These are phyloP conservation scores for Henricia sp. DNA, from an alignment of 53 echinoderm and acorn worm species.

Conservation along the genomic window DNA sequence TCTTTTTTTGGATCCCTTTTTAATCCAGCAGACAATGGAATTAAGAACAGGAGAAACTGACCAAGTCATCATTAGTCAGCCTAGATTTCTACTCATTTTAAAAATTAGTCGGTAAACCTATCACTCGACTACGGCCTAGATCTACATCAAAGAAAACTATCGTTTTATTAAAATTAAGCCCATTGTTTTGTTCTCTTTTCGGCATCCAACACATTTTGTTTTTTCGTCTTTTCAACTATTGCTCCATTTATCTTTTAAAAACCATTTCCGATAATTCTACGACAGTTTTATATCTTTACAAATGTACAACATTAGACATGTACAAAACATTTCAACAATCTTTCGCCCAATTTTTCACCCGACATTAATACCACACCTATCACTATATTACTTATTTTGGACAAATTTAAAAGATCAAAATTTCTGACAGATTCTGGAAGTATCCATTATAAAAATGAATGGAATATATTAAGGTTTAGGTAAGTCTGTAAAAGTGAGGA, in stretches of 20 bases:
- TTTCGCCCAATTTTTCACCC: neutral
- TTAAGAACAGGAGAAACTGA: slow-evolving; percentile 47
- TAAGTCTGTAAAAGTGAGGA: too few relatives aligned
- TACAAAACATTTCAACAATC: slow-evolving; percentile 56
- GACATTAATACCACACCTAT: slow-evolving; percentile 29
- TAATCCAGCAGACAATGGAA: slow-evolving; percentile 62
- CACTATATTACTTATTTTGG: neutral
- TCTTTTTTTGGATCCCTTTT: slow-evolving; percentile 39
- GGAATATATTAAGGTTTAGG: neutral
- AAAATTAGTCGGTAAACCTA: slow-evolving; percentile 48
- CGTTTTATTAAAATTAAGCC: slow-evolving; percentile 40
- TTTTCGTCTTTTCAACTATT: slow-evolving; percentile 3
- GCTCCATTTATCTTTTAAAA: slow-evolving; percentile 48
- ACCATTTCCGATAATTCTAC: slow-evolving; percentile 9
- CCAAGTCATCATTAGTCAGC: slow-evolving; percentile 47
- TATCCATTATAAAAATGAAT: slow-evolving; percentile 6
- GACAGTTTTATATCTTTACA: slow-evolving; percentile 42
- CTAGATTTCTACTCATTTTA: slow-evolving; percentile 53
- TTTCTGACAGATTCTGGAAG: neutral
- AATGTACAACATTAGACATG: slow-evolving; percentile 58
- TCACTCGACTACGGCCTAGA: slow-evolving; percentile 44
- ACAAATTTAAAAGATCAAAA: neutral
- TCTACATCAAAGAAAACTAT: slow-evolving; percentile 57
- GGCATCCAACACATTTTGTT: neutral
- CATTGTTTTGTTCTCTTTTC: slow-evolving; percentile 9